Evolutionary conservation across 2,113 vertebrate genomes (phyloP).

Genomic region (Bufo bufo): DNA sequence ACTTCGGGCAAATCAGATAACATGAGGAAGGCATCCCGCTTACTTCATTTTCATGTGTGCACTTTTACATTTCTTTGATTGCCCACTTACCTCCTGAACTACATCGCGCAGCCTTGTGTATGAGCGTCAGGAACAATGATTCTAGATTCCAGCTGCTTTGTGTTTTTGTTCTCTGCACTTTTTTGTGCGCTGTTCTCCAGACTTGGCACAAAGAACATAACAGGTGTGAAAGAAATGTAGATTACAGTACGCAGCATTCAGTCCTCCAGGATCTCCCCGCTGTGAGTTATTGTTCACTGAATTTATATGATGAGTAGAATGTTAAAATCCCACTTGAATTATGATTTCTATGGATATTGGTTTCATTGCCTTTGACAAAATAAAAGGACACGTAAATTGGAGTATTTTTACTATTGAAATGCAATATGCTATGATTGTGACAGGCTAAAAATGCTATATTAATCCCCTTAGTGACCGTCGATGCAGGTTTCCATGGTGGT

Average conservation of each 20-base stretch:
- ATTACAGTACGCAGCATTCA: slow-evolving; percentile 32
- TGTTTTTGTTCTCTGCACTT: slow-evolving; percentile 32
- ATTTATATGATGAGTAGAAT: slow-evolving; percentile 43
- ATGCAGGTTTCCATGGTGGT: too few species aligned
- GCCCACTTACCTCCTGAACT: not conserved
- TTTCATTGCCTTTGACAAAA: slow-evolving; percentile 35
- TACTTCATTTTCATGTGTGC: not conserved
- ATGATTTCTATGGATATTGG: slow-evolving; percentile 43
- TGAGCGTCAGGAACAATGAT: not conserved
- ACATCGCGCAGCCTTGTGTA: not conserved
- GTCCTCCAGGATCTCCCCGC: not conserved
- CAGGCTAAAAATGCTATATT: not conserved
- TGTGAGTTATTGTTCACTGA: slow-evolving; percentile 32
- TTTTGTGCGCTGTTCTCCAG: not conserved
- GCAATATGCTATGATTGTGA: slow-evolving; percentile 18
- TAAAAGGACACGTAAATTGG: slow-evolving; percentile 23
- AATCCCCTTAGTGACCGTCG: too few species aligned
- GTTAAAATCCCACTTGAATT: slow-evolving; percentile 45
- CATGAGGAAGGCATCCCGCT: not conserved
- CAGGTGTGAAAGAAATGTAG: slow-evolving; percentile 42
- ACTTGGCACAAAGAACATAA: slow-evolving; percentile 38
- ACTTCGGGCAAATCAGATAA: not conserved
- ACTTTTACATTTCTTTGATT: not conserved
- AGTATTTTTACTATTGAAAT: slow-evolving; percentile 20
- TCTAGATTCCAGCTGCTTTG: not conserved